phyloP scores from a whole-genome alignment of 64 coral and sea anemone species.

The Pachyseris speciosa region DNA sequence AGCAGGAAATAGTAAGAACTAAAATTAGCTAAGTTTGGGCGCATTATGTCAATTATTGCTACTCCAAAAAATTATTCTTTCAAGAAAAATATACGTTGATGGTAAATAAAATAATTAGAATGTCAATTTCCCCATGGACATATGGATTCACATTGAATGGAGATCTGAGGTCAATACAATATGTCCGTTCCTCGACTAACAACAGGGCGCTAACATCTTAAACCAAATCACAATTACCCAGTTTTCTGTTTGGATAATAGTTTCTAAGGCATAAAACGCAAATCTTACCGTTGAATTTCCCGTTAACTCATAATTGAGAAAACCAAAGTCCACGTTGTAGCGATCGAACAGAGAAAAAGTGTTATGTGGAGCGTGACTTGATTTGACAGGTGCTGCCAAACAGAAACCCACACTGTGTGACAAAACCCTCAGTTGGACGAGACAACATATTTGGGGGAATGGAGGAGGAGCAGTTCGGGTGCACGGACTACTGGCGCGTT shows the following conservation, averaged over 20 bases:
- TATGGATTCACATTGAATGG: no score
- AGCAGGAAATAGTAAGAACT: not conserved
- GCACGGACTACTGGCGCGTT: no score
- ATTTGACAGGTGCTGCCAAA: constrained; percentile 36
- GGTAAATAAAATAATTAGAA: no score
- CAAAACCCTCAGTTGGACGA: not conserved
- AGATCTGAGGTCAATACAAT: no score
- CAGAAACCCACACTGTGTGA: not conserved
- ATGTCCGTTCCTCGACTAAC: no score
- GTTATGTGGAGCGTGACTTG: not conserved
- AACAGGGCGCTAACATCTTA: no score
- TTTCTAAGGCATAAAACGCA: not conserved
- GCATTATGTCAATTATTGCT: not conserved
- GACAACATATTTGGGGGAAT: not conserved
- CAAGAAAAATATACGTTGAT: not conserved
- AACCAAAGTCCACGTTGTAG: not conserved
- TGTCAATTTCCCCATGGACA: no score
- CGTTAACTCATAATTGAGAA: not conserved
- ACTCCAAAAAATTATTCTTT: not conserved
- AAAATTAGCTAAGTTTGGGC: not conserved
- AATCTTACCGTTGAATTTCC: not conserved
- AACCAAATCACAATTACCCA: not conserved
- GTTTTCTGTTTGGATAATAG: not conserved
- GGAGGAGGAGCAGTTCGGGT: no score
- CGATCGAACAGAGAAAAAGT: not conserved